phyloP scores from a whole-genome alignment of 2,888 invertebrate genomes.

The Crematogaster levior region DNA sequence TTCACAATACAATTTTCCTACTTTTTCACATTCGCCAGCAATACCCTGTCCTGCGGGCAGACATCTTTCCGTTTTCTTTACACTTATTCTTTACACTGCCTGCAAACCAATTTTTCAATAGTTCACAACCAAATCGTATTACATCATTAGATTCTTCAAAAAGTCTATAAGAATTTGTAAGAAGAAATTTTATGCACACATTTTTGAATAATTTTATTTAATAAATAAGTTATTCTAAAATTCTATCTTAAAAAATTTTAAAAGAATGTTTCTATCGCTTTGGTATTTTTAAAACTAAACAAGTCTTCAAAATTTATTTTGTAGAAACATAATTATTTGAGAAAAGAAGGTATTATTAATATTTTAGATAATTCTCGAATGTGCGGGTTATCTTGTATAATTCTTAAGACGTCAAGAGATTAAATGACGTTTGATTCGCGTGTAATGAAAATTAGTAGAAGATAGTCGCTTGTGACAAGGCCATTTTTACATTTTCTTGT shows the following conservation, averaged over 20 bases:
- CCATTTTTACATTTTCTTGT: not conserved
- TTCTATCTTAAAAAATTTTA: not conserved
- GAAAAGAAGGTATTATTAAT: not conserved
- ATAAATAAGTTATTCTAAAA: not conserved
- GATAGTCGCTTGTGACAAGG: not conserved
- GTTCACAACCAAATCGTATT: not conserved
- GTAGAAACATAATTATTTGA: not conserved
- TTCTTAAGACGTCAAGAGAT: not conserved
- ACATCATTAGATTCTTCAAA: not conserved
- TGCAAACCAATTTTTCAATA: constrained; percentile 21
- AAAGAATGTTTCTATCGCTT: not conserved
- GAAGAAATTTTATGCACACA: too few relatives aligned
- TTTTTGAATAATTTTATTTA: not conserved
- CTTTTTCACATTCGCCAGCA: constrained; percentile 51
- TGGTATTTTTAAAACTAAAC: not conserved
- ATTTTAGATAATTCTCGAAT: not conserved
- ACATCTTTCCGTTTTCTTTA: constrained; percentile 22
- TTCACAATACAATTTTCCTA: constrained; percentile 64
- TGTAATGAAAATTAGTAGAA: not conserved
- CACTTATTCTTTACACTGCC: not conserved
- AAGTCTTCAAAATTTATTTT: not conserved
- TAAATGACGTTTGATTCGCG: not conserved
- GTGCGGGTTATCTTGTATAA: not conserved
- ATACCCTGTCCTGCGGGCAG: constrained; percentile 14
- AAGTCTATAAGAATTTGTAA: not conserved